Conservation (phyloP, 2,113 vertebrate species). For the Psilopsiagon aymara region DNA sequence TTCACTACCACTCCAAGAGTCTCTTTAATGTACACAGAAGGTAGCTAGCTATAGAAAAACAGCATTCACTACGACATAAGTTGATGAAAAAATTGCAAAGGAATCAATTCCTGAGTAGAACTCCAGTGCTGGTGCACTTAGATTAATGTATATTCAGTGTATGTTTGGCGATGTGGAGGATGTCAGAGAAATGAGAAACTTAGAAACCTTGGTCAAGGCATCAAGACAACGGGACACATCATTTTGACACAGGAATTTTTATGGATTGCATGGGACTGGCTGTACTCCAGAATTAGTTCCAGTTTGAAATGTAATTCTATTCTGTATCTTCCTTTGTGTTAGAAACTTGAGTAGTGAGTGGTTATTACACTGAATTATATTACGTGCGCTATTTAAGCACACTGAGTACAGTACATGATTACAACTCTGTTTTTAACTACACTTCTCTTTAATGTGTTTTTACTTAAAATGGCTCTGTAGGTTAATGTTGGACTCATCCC, state of each 20-base stretch:
- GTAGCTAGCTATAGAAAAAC: not conserved
- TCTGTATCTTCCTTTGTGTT: constrained; percentile 39
- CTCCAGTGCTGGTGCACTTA: not conserved
- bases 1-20: not conserved
- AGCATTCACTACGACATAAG: not conserved
- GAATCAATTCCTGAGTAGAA: not conserved
- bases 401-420: constrained; percentile 22
- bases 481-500: not conserved
- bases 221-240: constrained; percentile 40
- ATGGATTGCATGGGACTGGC: constrained; percentile 32
- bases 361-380: constrained; percentile 20
- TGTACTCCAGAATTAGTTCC: constrained; percentile 48
- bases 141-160: not conserved
- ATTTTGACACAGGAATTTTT: constrained; percentile 65
- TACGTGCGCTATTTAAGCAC: constrained; percentile 28
- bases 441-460: constrained; percentile 40
- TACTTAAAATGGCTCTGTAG: constrained; percentile 17
- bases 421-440: constrained; percentile 35
- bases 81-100: not conserved
- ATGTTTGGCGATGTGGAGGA: not conserved
- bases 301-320: constrained; percentile 24
- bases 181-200: constrained; percentile 15
- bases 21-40: not conserved
- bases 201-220: constrained; percentile 41
- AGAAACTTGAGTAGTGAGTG: constrained; percentile 36